Conservation (phyloP, 2,113 vertebrate species). For the Oreotragus oreotragus region DNA sequence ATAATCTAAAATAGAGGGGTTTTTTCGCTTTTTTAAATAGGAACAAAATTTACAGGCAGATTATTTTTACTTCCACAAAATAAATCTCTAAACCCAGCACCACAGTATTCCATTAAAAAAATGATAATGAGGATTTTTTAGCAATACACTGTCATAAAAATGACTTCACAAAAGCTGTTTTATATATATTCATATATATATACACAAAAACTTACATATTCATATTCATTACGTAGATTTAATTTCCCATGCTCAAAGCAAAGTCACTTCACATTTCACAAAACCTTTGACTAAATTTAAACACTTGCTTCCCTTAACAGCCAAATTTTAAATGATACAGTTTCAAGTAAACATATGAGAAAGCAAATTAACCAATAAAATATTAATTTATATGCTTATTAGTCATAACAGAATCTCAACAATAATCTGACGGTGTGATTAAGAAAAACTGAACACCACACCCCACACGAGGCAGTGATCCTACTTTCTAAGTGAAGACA, state of each 20-base stretch:
- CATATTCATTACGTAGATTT: not conserved
- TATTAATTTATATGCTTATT: not conserved
- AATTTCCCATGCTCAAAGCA: constrained; percentile 31
- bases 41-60: not conserved
- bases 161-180: not conserved
- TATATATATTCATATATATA: not conserved
- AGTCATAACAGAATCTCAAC: not conserved
- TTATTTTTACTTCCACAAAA: constrained; percentile 29
- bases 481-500: not conserved
- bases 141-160: not conserved
- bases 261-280: constrained; percentile 1
- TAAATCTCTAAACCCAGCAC: not conserved
- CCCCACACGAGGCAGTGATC: not conserved
- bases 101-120: constrained; percentile 10
- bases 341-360: constrained; percentile 30
- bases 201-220: not conserved
- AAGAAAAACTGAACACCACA: not conserved
- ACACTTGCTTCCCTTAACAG: not conserved
- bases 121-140: not conserved
- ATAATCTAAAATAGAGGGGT: not conserved
- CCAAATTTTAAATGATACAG: not conserved
- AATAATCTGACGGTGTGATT: not conserved
- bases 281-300: not conserved
- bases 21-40: not conserved
- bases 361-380: not conserved